phyloP scores from a whole-genome alignment of 2,797 vertebrate genomes.

The Orientallactaga sibirica region DNA sequence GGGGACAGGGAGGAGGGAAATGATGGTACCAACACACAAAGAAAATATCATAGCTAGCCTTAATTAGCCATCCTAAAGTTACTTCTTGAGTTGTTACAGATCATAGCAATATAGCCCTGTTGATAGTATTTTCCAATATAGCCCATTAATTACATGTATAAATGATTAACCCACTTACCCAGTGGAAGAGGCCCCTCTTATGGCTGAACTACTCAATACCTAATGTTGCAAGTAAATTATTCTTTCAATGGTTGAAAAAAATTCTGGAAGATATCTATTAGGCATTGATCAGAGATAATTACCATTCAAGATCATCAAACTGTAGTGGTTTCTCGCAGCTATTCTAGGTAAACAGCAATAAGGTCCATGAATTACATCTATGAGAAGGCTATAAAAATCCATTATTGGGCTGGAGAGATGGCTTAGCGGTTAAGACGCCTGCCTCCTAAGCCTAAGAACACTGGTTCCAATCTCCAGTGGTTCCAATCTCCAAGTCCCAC shows the following conservation, averaged over 20 bases:
- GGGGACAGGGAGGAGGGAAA: no score
- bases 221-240: background rate
- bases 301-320: background rate
- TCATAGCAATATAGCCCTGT: background rate
- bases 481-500: no score
- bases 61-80: no score
- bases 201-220: background rate
- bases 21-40: background rate
- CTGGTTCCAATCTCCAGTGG: no score
- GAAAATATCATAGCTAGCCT: background rate
- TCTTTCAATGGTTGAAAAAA: background rate
- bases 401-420: no score
- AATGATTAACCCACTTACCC: background rate
- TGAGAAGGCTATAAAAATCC: background rate
- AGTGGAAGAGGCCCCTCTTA: background rate
- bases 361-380: no score
- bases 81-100: background rate
- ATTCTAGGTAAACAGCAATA: background rate
- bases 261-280: background rate
- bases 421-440: no score
- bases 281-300: background rate
- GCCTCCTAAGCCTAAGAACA: no score
- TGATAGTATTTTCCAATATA: conserved; percentile 5
- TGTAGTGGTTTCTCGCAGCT: background rate
- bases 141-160: background rate